Conservation (phyloP, 2,113 vertebrate genomes). For the Solea senegalensis region DNA sequence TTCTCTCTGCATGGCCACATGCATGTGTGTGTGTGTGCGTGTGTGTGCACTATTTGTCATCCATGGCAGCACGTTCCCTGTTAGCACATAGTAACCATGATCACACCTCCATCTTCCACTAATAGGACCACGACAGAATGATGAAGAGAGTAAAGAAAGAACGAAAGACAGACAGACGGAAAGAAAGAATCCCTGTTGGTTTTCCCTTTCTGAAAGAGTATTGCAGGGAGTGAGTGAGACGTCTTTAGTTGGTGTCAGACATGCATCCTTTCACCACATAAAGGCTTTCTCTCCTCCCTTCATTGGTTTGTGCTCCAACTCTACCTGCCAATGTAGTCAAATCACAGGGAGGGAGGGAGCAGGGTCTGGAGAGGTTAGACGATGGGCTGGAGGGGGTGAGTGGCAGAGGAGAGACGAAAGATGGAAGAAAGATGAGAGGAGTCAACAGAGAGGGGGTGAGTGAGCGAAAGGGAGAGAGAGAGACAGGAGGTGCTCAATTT, state of each 20-base stretch:
- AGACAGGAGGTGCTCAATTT: slow-evolving; percentile 77
- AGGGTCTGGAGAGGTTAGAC: slow-evolving; percentile 25
- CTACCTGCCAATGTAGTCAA: slow-evolving; percentile 65
- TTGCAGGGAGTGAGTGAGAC: slow-evolving; percentile 36
- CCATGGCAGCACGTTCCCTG: slow-evolving; percentile 71
- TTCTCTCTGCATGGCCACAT: slow-evolving; percentile 63
- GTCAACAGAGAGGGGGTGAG: slow-evolving; percentile 67
- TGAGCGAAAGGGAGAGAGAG: slow-evolving; percentile 56
- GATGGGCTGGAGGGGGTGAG: background rate
- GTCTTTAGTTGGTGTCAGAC: slow-evolving; percentile 62
- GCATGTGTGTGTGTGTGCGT: slow-evolving; percentile 42
- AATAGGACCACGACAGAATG: slow-evolving; percentile 70
- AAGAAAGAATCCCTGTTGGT: slow-evolving; percentile 17
- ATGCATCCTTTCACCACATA: slow-evolving; percentile 58
- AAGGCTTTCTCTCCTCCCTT: slow-evolving; percentile 53
- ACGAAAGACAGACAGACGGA: slow-evolving; percentile 39
- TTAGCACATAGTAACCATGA: slow-evolving; percentile 77
- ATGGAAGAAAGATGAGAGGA: slow-evolving; percentile 74
- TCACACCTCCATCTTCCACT: slow-evolving; percentile 76
- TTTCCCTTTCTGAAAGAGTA: slow-evolving; percentile 32
- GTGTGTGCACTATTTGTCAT: slow-evolving; percentile 74
- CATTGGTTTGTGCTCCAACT: slow-evolving; percentile 61
- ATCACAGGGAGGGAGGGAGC: slow-evolving; percentile 40
- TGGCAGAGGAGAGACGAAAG: slow-evolving; percentile 46
- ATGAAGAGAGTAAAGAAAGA: slow-evolving; percentile 46